phyloP scores from a whole-genome alignment of 2,888 invertebrate genomes.

The Drosophila koepferae region DNA sequence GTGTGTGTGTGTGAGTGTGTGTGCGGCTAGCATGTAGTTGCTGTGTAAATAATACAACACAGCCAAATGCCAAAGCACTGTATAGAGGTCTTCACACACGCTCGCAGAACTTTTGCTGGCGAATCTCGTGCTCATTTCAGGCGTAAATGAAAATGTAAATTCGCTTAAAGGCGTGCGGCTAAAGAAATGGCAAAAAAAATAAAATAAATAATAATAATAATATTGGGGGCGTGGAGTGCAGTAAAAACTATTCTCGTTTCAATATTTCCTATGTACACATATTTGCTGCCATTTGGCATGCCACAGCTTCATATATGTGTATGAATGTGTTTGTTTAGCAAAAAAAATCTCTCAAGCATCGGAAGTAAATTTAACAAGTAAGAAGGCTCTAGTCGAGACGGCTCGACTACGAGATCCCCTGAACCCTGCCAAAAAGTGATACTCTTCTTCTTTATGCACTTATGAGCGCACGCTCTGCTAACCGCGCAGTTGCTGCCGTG shows the following conservation, averaged over 20 bases:
- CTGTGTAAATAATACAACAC: constrained; percentile 58
- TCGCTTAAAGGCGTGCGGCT: constrained; percentile 55
- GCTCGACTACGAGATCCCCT: too few relatives aligned
- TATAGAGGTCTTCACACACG: constrained; percentile 22
- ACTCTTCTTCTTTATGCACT: too few relatives aligned
- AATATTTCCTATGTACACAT: constrained; percentile 37
- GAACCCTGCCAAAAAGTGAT: too few relatives aligned
- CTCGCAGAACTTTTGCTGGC: constrained; percentile 25
- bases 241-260: constrained; percentile 42
- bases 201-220: too few relatives aligned
- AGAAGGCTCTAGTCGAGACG: too few relatives aligned
- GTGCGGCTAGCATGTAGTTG: constrained; percentile 38
- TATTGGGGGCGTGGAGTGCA: constrained; percentile 4
- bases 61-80: constrained; percentile 55
- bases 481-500: too few relatives aligned
- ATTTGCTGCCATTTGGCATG: constrained; percentile 12
- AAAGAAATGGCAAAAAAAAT: constrained; percentile 10
- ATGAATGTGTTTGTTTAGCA: not conserved
- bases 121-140: constrained; percentile 70
- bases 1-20: constrained; percentile 4
- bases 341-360: constrained; percentile 12
- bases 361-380: constrained; percentile 33
- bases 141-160: constrained; percentile 76
- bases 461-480: too few relatives aligned
- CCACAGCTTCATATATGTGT: not conserved